Evolutionary conservation across 2,113 vertebrate species (phyloP).

Genomic region (Arvicanthis niloticus): DNA sequence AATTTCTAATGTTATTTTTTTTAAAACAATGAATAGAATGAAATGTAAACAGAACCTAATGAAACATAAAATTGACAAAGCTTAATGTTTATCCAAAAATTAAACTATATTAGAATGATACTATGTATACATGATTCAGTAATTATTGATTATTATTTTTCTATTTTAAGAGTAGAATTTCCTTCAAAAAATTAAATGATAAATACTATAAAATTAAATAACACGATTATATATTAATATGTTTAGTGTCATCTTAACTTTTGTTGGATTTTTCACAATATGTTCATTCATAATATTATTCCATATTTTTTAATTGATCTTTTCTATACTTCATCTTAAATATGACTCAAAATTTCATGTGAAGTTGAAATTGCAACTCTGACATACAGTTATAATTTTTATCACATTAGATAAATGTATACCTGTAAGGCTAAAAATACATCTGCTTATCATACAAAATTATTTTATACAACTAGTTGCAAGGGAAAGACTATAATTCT

Average conservation of each 20-base stretch:
- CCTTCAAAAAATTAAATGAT: neutral
- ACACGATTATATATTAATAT: neutral
- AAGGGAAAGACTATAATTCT: neutral
- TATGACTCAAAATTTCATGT: slow-evolving; percentile 12
- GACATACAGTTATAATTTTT: neutral
- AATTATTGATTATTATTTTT: neutral
- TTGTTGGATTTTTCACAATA: neutral
- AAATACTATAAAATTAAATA: neutral
- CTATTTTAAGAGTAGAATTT: neutral
- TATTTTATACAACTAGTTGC: neutral
- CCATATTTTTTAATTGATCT: neutral
- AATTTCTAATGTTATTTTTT: neutral
- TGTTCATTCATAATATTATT: neutral
- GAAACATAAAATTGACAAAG: neutral
- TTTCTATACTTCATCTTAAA: neutral
- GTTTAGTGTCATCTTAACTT: neutral
- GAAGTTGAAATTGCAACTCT: neutral
- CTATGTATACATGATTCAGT: neutral
- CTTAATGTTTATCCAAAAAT: neutral
- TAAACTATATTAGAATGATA: neutral
- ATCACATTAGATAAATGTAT: neutral
- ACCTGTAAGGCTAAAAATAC: neutral
- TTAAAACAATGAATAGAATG: neutral
- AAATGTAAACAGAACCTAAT: neutral
- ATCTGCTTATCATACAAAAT: neutral